A percentile compares a stretch with the other conserved stretches of the same genome.
Evolutionary conservation across 2,113 vertebrate species (phyloP).

Genomic region (Charadrius vociferus): DNA sequence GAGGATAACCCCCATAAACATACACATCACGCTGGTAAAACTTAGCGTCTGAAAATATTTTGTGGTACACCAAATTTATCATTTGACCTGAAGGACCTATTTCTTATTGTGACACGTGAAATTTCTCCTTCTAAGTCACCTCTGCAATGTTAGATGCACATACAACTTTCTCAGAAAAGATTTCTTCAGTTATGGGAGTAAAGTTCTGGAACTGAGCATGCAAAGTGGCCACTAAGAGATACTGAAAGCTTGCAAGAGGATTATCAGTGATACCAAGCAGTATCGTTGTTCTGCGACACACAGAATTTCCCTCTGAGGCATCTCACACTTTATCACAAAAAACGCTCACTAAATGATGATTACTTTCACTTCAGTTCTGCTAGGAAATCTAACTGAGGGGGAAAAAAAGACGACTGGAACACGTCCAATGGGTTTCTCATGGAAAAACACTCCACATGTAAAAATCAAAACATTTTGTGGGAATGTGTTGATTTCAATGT

Average conservation of each 20-base stretch:
- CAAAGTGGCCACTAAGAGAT: background rate
- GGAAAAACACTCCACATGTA: conserved; percentile 10
- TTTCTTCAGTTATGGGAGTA: background rate
- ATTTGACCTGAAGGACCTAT: background rate
- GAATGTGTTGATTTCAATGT: background rate
- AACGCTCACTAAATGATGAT: background rate
- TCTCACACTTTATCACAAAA: conserved; percentile 1
- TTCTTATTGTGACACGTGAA: background rate
- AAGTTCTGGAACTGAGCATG: background rate
- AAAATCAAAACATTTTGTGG: conserved; percentile 33
- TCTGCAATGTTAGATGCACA: background rate
- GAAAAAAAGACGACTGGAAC: background rate
- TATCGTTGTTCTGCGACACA: conserved; percentile 11
- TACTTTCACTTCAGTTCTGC: conserved; percentile 26
- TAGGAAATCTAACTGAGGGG: background rate
- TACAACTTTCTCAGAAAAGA: background rate
- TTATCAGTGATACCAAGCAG: background rate
- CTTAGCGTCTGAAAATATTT: background rate
- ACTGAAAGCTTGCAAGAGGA: background rate
- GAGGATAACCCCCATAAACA: background rate
- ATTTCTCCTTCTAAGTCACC: background rate
- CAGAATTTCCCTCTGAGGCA: conserved; percentile 20
- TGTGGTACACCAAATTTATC: background rate
- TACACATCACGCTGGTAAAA: background rate
- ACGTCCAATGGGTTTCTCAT: background rate